Evolutionary conservation across 1,140 invertebrate genomes (phyloP).

Genomic region (Sarcophaga peregrina): DNA sequence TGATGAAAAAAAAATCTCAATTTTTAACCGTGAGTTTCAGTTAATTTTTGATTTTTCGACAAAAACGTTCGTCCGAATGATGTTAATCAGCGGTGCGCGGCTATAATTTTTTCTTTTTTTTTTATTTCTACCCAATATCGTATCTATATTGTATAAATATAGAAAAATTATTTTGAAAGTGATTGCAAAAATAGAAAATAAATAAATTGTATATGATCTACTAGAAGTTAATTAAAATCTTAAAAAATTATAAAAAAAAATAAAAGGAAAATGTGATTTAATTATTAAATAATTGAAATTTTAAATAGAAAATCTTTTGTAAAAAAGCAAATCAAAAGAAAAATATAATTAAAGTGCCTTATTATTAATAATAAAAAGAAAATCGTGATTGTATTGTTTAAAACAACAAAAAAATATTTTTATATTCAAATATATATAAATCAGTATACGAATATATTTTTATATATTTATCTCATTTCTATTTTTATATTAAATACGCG

Average conservation of each 20-base stretch:
- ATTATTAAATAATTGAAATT: neutral
- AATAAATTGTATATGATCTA: too few species aligned
- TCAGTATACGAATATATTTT: neutral
- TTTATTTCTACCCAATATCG: too few species aligned
- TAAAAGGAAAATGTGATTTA: neutral
- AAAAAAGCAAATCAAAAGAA: slow-evolving; percentile 23
- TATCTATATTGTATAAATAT: neutral
- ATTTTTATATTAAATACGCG: too few species aligned
- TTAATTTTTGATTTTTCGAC: slow-evolving; percentile 42
- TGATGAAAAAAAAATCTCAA: slow-evolving; percentile 3
- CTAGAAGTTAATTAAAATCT: neutral
- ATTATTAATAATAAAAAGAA: neutral
- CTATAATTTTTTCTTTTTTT: neutral
- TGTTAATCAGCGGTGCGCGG: slow-evolving; percentile 35
- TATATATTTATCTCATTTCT: too few species aligned
- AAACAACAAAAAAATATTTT: neutral
- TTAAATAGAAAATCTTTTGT: neutral
- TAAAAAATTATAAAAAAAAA: slow-evolving; percentile 7
- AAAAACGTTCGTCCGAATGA: slow-evolving; percentile 30
- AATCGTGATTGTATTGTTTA: neutral
- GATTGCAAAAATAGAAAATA: slow-evolving; percentile 38
- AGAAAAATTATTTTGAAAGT: slow-evolving; percentile 11
- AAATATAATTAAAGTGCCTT: neutral
- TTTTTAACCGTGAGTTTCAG: slow-evolving; percentile 34
- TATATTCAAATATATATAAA: neutral